Base-by-base conservation (phyloP, 2,113 vertebrate species). In the Paralichthys olivaceus region DNA sequence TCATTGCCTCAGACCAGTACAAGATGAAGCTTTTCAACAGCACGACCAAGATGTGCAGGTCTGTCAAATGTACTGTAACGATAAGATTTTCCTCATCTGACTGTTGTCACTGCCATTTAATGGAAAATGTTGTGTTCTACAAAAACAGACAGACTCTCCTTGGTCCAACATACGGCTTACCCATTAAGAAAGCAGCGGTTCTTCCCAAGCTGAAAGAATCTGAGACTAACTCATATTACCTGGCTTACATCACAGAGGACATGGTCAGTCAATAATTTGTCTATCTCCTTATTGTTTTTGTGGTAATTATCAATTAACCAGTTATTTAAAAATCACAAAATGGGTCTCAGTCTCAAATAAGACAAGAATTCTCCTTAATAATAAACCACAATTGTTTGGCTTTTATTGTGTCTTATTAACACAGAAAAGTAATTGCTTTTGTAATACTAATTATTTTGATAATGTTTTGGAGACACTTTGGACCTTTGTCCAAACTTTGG, bases 41-140 rank as follows among this genome's bases (percentile, higher is more conserved):
- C 0, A 96, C 91, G 0, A 97, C 96, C 23, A 98, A 95, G 84
- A 94, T 96, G 95, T 99, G 97, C 96, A 97, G 98, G 98, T 98
- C 83, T 64, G 47, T 70, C 23, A 76, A 75, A 19, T 6, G 17
- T 2, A 29, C 5, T 76, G 5, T 25, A 2, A 55, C 12, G 34
- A 62, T 59, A 7, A 34, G 5, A 22, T 23, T 69, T 62, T 70
- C 58, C 62, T 22, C 40, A 4, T 62, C 1, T 58, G 1, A 76
- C 19, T 73, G 3, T 63, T 53, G 22, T 69, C 54, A 61, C 2
- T 0, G 1, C 4, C 28, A 57, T 37, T 56, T 43, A 61, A 45
- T 34, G n/a, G 17, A 57, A 56, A 70, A 49, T 4, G 40, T 9
- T 45, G 7, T 62, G n/a, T 84, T 12, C 65, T 81, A 23, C 32